Evolutionary conservation across 2,888 invertebrate genomes (phyloP).

Genomic region (Tricholauxania praeusta): DNA sequence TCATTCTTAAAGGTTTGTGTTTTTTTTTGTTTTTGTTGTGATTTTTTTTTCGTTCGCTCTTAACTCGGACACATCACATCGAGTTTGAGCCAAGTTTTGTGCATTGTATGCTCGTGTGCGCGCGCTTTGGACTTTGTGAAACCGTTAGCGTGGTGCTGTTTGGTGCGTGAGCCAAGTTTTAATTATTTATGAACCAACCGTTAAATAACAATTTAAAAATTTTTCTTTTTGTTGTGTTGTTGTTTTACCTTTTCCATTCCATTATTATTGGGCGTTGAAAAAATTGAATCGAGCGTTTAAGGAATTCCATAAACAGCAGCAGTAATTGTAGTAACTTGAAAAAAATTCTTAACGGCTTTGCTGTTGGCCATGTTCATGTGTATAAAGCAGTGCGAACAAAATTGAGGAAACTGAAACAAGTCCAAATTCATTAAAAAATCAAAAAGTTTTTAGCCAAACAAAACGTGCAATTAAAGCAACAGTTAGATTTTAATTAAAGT

Average conservation of each 20-base stretch:
- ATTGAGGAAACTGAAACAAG: not conserved
- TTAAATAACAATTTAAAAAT: not conserved
- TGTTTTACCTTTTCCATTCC: too few relatives aligned
- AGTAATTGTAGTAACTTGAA: not conserved
- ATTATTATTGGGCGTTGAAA: too few relatives aligned
- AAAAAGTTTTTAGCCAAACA: not conserved
- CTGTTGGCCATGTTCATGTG: not conserved
- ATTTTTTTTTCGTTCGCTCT: slow-evolving; percentile 1
- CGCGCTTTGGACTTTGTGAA: too few relatives aligned
- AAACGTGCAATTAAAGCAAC: not conserved
- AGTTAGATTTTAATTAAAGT: not conserved
- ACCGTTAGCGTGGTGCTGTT: slow-evolving; percentile 22
- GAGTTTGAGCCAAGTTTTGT: not conserved
- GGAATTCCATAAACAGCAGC: slow-evolving; percentile 2
- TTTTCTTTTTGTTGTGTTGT: too few relatives aligned
- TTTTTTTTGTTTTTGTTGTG: not conserved
- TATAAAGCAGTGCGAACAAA: not conserved
- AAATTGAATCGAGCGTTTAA: not conserved
- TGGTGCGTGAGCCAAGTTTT: slow-evolving; percentile 29
- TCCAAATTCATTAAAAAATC: not conserved
- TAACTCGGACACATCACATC: slow-evolving; percentile 16
- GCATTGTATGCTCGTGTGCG: not conserved
- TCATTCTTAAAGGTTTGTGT: slow-evolving; percentile 3
- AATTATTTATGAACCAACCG: slow-evolving; percentile 14
- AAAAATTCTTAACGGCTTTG: slow-evolving; percentile 7